These are phyloP conservation scores for Cataglyphis hispanica DNA, from an alignment of 1,140 invertebrate species.

Conservation along the genomic window DNA sequence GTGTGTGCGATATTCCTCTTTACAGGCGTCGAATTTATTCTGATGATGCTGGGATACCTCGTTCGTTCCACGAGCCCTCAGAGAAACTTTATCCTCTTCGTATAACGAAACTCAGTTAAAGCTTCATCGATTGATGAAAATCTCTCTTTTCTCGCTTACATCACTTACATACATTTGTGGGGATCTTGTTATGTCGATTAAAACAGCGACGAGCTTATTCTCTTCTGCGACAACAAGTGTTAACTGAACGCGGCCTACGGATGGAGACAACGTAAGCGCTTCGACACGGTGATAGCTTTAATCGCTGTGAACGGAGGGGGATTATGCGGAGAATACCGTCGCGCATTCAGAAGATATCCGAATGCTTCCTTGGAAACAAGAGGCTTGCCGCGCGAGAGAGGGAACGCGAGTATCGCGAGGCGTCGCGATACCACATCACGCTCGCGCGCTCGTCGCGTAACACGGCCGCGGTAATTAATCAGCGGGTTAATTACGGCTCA, in stretches of 20 bases:
- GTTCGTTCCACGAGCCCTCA: neutral
- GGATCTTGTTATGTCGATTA: neutral
- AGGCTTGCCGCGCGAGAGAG: neutral
- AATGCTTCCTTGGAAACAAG: neutral
- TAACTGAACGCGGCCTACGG: neutral
- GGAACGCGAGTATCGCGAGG: neutral
- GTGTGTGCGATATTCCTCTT: neutral
- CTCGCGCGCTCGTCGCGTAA: constrained; percentile 20
- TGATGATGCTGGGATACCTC: no score
- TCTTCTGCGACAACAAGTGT: neutral
- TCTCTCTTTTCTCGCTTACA: no score
- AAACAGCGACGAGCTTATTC: neutral
- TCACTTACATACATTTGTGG: no score
- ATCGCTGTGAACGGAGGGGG: constrained; percentile 5
- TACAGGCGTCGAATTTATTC: neutral
- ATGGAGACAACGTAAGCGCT: neutral
- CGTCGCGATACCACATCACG: constrained; percentile 7
- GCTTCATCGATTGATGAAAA: neutral
- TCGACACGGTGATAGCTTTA: constrained; percentile 43
- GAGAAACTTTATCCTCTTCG: neutral
- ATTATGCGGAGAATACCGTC: constrained; percentile 33
- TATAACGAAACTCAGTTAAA: neutral
- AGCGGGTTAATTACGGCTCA: constrained; percentile 68
- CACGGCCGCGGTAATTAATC: constrained; percentile 67
- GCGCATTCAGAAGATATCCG: constrained; percentile 41